Conservation (phyloP, 2,888 invertebrate genomes). For the Calliphora vomitoria region DNA sequence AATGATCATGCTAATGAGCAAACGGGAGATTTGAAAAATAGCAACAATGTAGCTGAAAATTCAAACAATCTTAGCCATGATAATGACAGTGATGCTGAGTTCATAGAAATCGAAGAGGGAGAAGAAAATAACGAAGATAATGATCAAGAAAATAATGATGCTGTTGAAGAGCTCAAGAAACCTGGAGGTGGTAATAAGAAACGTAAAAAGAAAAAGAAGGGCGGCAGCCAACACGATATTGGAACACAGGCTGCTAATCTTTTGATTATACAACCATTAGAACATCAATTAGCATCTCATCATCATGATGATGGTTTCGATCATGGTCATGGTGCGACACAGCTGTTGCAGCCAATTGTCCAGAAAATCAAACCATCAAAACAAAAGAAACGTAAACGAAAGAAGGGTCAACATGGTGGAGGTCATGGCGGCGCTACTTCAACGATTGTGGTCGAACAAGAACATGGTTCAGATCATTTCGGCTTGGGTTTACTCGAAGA, state of each 20-base stretch:
- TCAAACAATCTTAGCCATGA: slow-evolving; percentile 49
- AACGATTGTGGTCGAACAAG: slow-evolving; percentile 75
- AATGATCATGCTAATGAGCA: slow-evolving; percentile 49
- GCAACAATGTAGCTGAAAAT: slow-evolving; percentile 34
- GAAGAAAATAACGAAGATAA: slow-evolving; percentile 18
- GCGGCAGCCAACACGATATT: slow-evolving; percentile 72
- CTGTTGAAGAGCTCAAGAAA: slow-evolving; percentile 74
- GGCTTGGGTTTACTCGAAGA: slow-evolving; percentile 80
- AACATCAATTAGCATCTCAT: slow-evolving; percentile 69
- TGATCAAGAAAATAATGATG: slow-evolving; percentile 69
- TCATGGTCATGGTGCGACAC: slow-evolving; percentile 54
- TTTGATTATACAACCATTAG: slow-evolving; percentile 79
- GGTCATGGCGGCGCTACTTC: slow-evolving; percentile 49
- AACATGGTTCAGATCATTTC: slow-evolving; percentile 75
- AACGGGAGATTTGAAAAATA: slow-evolving; percentile 49
- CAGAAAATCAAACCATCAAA: slow-evolving; percentile 77
- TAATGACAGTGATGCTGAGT: slow-evolving; percentile 78
- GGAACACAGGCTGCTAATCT: slow-evolving; percentile 79
- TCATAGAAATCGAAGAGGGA: slow-evolving; percentile 80
- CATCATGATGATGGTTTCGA: slow-evolving; percentile 71
- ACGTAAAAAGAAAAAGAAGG: slow-evolving; percentile 77
- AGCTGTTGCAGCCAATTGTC: slow-evolving; percentile 63
- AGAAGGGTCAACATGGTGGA: slow-evolving; percentile 73
- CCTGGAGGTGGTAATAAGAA: slow-evolving; percentile 78
- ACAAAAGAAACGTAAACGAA: slow-evolving; percentile 80